Conservation (phyloP, 2,888 invertebrate species). For the Odontomyia ornata region DNA sequence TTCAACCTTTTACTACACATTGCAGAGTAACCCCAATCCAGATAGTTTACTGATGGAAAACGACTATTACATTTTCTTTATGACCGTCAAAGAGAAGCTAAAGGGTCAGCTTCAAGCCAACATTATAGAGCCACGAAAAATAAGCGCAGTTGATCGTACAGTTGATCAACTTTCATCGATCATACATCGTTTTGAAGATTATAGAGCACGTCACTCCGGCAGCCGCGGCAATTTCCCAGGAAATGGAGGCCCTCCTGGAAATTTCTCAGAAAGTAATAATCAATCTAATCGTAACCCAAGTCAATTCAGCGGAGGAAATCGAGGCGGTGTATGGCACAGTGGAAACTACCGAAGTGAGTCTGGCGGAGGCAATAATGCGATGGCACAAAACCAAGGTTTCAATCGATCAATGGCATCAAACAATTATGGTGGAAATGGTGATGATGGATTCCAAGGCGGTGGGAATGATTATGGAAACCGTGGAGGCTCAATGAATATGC, state of each 20-base stretch:
- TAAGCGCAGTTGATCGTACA: conserved; percentile 42
- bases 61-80: conserved; percentile 48
- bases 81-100: conserved; percentile 49
- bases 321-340: conserved; percentile 33
- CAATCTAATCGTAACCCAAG: background rate
- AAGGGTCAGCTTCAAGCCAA: conserved; percentile 49
- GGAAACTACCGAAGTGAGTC: conserved; percentile 8
- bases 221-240: background rate
- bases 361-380: conserved; percentile 7
- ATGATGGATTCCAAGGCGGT: background rate
- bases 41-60: conserved; percentile 49
- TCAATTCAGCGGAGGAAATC: conserved; percentile 34
- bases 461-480: background rate
- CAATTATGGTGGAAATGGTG: background rate
- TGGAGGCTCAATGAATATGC: conserved; percentile 6
- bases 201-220: background rate
- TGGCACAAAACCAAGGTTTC: background rate
- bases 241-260: background rate
- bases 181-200: conserved; percentile 45
- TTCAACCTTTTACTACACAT: background rate
- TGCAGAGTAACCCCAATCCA: conserved; percentile 48
- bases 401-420: background rate
- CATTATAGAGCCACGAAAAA: conserved; percentile 43
- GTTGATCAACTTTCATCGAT: conserved; percentile 45
- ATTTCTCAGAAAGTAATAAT: conserved; percentile 4